Evolutionary conservation across 2,888 invertebrate species (phyloP).

Genomic region (Patella depressa): DNA sequence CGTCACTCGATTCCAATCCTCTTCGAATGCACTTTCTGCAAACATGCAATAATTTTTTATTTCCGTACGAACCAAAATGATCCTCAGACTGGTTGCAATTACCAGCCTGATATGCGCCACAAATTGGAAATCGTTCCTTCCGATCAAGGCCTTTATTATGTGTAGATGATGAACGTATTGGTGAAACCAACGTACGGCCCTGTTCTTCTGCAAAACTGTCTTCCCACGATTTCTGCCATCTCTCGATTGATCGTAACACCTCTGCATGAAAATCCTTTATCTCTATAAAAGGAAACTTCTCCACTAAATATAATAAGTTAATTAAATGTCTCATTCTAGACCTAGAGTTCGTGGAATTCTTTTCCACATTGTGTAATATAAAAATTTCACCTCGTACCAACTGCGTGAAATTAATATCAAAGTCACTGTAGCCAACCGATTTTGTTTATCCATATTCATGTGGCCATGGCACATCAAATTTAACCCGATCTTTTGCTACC

Average conservation of each 20-base stretch:
- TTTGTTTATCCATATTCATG: neutral
- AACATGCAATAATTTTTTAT: neutral
- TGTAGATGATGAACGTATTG: neutral
- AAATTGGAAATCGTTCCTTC: neutral
- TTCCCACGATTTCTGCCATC: neutral
- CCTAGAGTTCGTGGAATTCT: neutral
- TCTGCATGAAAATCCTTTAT: neutral
- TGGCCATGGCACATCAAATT: slow-evolving; percentile 8
- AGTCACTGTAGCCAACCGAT: neutral
- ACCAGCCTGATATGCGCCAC: neutral
- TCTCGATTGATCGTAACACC: neutral
- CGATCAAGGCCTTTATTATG: neutral
- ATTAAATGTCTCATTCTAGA: neutral
- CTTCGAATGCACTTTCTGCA: neutral
- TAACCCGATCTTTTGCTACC: neutral
- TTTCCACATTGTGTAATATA: neutral
- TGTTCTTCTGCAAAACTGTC: slow-evolving; percentile 4
- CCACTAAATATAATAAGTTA: neutral
- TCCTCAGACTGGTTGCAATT: neutral
- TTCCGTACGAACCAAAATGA: neutral
- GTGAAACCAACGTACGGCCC: neutral
- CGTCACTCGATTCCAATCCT: neutral
- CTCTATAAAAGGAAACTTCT: neutral
- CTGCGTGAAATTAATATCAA: neutral
- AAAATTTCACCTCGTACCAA: neutral